A percentile compares a stretch with the other conserved stretches of the same genome.
Conservation (phyloP, 2,797 vertebrate genomes). For the Garrulus glandarius region DNA sequence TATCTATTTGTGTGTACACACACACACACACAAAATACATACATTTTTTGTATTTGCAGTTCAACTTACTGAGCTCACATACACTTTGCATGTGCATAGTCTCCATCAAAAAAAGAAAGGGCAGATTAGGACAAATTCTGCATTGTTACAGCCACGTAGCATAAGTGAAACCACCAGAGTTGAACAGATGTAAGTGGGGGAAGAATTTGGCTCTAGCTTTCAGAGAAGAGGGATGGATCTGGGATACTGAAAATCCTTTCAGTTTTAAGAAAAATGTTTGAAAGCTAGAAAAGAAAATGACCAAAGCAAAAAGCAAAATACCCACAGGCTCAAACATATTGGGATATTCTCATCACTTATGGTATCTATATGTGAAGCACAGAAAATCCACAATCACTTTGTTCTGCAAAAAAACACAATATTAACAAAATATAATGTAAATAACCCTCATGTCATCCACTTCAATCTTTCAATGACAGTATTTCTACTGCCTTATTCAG, state of each 20-base stretch:
- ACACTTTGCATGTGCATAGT: not conserved
- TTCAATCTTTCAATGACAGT: not conserved
- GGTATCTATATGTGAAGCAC: conserved; percentile 18
- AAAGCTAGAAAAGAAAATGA: not conserved
- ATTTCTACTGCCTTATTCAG: not conserved
- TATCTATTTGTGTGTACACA: not conserved
- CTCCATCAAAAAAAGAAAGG: conserved; percentile 23
- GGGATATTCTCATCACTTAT: conserved; percentile 28
- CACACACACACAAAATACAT: not conserved
- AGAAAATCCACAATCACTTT: not conserved
- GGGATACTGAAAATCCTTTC: not conserved
- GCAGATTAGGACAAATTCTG: conserved; percentile 58
- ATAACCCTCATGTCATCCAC: not conserved
- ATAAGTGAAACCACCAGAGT: conserved; percentile 33
- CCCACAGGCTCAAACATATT: not conserved
- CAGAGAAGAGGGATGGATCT: not conserved
- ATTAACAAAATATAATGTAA: not conserved
- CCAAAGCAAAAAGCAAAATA: not conserved
- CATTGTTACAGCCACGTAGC: not conserved
- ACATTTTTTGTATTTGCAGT: not conserved
- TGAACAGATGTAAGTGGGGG: conserved; percentile 61
- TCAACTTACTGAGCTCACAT: not conserved
- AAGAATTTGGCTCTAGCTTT: conserved; percentile 48
- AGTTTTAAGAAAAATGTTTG: not conserved
- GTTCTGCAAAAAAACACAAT: not conserved